These are phyloP conservation scores for Xanthia togata DNA, from an alignment of 2,888 invertebrate genomes.

Conservation along the genomic window DNA sequence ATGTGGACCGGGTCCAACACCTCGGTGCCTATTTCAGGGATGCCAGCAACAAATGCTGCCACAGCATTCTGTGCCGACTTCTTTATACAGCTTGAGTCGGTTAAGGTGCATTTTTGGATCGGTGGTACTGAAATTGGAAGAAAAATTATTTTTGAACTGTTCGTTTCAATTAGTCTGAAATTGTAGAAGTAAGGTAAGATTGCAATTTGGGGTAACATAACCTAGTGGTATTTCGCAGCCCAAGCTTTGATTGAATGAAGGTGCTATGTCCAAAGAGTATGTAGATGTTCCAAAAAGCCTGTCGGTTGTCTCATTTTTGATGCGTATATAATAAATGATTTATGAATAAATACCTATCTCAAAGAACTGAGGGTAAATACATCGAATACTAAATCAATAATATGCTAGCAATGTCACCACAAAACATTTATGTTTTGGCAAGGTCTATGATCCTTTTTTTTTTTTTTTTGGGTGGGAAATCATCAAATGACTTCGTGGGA, in stretches of 20 bases:
- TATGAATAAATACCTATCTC: neutral
- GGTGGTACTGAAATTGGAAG: constrained; percentile 72
- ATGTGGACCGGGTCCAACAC: constrained; percentile 78
- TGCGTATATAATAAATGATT: neutral
- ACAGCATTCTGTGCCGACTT: constrained; percentile 71
- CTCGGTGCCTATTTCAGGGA: constrained; percentile 76
- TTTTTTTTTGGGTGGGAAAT: too few species aligned
- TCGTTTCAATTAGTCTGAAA: neutral
- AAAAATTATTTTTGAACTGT: neutral
- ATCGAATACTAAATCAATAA: neutral
- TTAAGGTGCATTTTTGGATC: constrained; percentile 75
- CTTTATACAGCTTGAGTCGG: constrained; percentile 74
- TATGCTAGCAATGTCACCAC: neutral
- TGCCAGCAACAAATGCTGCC: constrained; percentile 70
- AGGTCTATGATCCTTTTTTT: constrained; percentile 22
- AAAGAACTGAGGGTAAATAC: neutral
- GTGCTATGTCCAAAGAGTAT: neutral
- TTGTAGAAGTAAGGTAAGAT: neutral
- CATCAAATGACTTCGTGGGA: too few species aligned
- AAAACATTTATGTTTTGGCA: neutral
- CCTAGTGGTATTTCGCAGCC: neutral
- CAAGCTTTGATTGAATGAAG: neutral
- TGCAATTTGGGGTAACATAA: neutral
- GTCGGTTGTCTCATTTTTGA: neutral
- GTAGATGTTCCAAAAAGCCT: neutral